Base-by-base conservation (phyloP, 2,113 vertebrate genomes). In the Crotophaga sulcirostris region DNA sequence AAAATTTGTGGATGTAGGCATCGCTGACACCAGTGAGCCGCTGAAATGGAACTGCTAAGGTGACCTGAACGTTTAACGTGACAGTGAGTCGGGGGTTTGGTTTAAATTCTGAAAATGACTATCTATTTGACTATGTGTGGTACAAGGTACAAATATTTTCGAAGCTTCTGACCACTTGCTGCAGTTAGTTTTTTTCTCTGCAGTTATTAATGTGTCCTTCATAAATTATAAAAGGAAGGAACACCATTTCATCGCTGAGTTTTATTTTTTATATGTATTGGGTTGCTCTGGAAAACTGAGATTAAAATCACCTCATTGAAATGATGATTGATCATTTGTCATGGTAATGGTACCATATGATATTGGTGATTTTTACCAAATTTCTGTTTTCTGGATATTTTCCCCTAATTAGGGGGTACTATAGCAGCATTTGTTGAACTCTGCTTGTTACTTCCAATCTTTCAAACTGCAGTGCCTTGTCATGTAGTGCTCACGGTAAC, bases 221-320 rank as follows among this genome's bases (percentile, higher is more conserved):
- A 56, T 87, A 80, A 82, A 72, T 56, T 63, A 28, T 25, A 52
- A 84, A 91, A 91, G 64, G 26, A 84, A 58, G 67, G 66, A 91
- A 78, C 66, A 62, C 47, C 25, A 80, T 82, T 91, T 77, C 54
- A 45, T 54, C 74, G 36, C 54, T 4, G 11, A 70, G 15, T 90
- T 89, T 92, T 73, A 28, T 76, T 92, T 91, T 84, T 84, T 86
- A 16, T 80, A 36, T 42, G 13, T 75, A 66, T 88, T 24, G 55
- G 64, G 24, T 92, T 89, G 75, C 77, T 89, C 89, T 81, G 83
- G 77, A 75, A 95, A 85, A 89, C 5, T 7, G 2, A 40, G 29
- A 82, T 94, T 73, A 89, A 93, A 92, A 81, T 95, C 60, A 88
- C 75, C 69, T 86, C 67, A 89, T 92, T 92, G 92, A 96, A 96